Evolutionary conservation across 2,888 invertebrate genomes (phyloP), one percentile per base, ranked within the genome.

Genomic region (Anaspis maculata): DNA sequence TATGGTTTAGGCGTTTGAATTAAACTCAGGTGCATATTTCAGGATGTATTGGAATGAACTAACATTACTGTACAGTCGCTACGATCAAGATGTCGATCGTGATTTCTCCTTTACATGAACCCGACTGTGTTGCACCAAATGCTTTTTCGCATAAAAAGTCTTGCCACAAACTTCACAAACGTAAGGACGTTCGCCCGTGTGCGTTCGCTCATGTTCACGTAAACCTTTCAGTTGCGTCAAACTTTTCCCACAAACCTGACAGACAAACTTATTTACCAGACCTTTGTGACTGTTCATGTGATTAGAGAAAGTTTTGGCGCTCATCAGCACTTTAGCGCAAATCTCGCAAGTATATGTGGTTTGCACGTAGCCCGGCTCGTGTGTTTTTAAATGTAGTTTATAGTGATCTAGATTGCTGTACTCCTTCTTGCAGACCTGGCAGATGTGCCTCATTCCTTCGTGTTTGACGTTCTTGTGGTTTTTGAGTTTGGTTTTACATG

Each of bases 41-140:
- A n/a, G n/a, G n/a, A n/a, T n/a, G n/a, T n/a, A n/a, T n/a, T n/a
- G n/a, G n/a, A n/a, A n/a, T n/a, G n/a, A n/a, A n/a, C n/a, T n/a
- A n/a, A n/a, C n/a, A n/a, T n/a, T n/a, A n/a, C n/a, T n/a, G n/a
- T n/a, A n/a, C n/a, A n/a, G n/a, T n/a, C n/a, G n/a, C n/a, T n/a
- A n/a, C n/a, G n/a, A n/a, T n/a, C n/a, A n/a, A n/a, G n/a, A n/a
- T n/a, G n/a, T n/a, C n/a, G n/a, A n/a, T n/a, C n/a, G n/a, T n/a
- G n/a, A n/a, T 57, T 72, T 73, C 61, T 74, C 74, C 0, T 74
- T 74, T 1, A 72, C 71, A 59, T 75, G 75, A 31, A 73, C 72
- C 26, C 52, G 34, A 25, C 37, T 25, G 33, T 53, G 53, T 7
- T 46, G 49, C 24, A 44, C 46, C 9, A 53, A 32, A 25, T 25